Conservation (phyloP, 2,113 vertebrate species). For the Psittacus erithacus region DNA sequence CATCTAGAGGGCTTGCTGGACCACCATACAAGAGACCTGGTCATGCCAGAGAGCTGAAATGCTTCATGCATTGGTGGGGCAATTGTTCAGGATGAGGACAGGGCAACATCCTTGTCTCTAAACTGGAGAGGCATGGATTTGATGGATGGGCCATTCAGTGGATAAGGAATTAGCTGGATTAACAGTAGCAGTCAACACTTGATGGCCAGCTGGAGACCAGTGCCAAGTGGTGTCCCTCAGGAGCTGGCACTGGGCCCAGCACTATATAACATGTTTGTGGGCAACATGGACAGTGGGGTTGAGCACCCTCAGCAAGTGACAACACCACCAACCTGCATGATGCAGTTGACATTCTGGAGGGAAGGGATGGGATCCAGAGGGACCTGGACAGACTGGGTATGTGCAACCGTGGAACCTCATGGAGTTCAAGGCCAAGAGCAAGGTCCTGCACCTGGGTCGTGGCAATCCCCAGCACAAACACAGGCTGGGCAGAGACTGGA, state of each 20-base stretch:
- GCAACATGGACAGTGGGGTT: no score
- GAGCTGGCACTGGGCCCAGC: background rate
- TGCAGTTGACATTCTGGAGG: background rate
- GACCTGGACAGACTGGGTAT: background rate
- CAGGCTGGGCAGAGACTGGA: background rate
- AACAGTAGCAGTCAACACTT: background rate
- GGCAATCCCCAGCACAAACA: background rate
- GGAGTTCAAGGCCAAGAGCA: background rate
- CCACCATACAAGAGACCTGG: background rate
- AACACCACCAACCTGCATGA: background rate
- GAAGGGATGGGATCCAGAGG: background rate
- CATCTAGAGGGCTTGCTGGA: background rate
- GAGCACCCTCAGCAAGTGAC: background rate
- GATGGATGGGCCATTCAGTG: background rate
- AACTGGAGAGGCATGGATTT: background rate
- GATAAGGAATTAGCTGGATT: background rate
- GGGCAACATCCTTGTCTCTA: background rate
- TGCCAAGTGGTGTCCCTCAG: background rate
- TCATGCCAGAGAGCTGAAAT: background rate
- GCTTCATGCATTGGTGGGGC: background rate
- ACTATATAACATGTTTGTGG: background rate
- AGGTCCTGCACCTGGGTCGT: background rate
- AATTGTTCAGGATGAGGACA: no score
- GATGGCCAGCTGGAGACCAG: no score
- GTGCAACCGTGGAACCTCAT: background rate